Conservation (phyloP, 64 coral and sea anemone genomes). For the Catalaphyllia jardinei region DNA sequence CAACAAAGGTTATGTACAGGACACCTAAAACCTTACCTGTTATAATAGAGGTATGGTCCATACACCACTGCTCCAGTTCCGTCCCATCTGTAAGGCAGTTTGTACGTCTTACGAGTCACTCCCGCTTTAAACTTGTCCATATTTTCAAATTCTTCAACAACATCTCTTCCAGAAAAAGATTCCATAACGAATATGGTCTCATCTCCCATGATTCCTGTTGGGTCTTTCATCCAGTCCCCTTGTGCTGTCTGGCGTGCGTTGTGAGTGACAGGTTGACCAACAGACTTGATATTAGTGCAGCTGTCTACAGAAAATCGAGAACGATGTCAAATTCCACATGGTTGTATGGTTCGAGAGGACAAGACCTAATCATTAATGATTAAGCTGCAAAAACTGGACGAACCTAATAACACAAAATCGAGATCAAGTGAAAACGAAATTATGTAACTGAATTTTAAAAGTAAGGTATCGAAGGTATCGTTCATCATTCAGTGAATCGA, state of each 20-base stretch:
- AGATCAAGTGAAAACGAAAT: neutral
- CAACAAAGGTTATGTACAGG: neutral
- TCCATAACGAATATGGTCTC: conserved; percentile 51
- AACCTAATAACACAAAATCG: no score
- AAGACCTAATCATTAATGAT: no score
- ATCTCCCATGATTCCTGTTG: conserved; percentile 33
- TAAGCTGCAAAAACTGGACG: no score
- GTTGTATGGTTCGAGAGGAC: neutral
- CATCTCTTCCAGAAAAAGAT: neutral
- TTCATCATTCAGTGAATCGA: no score
- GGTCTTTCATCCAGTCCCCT: conserved; percentile 61
- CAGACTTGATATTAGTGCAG: conserved; percentile 26
- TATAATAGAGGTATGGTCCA: conserved; percentile 53
- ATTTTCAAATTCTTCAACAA: conserved; percentile 11
- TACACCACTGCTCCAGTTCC: conserved; percentile 63
- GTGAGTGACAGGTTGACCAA: conserved; percentile 52
- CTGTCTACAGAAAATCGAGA: neutral
- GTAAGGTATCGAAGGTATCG: neutral
- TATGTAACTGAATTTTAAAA: neutral
- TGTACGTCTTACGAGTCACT: conserved; percentile 20
- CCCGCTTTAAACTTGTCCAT: conserved; percentile 49
- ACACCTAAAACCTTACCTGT: conserved; percentile 14
- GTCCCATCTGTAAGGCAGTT: conserved; percentile 13
- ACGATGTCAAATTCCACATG: neutral
- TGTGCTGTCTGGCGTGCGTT: neutral